These are phyloP conservation scores for Sphaeramia orbicularis DNA, from an alignment of 2,797 vertebrate species.

Conservation along the genomic window DNA sequence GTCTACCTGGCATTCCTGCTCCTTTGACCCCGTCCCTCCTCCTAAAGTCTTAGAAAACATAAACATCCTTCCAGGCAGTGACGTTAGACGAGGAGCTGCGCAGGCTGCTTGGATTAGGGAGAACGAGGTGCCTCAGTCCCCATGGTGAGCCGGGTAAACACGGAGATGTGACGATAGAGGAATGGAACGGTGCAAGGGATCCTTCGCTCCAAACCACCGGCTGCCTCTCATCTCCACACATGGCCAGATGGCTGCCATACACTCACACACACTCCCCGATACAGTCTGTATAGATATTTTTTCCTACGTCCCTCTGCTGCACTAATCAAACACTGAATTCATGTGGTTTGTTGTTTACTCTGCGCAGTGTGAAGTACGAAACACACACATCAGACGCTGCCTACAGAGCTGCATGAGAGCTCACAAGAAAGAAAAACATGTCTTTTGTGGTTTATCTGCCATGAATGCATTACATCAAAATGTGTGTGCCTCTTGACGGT, in stretches of 20 bases:
- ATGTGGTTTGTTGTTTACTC: constrained; percentile 63
- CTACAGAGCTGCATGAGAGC: constrained; percentile 27
- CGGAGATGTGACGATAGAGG: constrained; percentile 65
- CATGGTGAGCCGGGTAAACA: constrained; percentile 72
- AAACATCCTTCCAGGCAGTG: constrained; percentile 63
- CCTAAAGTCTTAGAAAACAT: constrained; percentile 55
- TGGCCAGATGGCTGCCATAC: constrained; percentile 63
- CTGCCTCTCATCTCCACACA: constrained; percentile 67
- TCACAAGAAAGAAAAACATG: constrained; percentile 30
- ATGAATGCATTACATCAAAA: constrained; percentile 26
- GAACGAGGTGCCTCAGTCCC: constrained; percentile 57
- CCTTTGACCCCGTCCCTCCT: constrained; percentile 17
- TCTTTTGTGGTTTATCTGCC: constrained; percentile 16
- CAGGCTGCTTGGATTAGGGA: constrained; percentile 36
- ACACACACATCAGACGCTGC: constrained; percentile 47
- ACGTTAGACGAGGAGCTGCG: constrained; percentile 25
- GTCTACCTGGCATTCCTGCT: constrained; percentile 32
- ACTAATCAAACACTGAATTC: constrained; percentile 62
- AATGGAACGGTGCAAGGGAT: constrained; percentile 58
- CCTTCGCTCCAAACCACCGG: constrained; percentile 48
- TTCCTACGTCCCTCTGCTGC: constrained; percentile 23
- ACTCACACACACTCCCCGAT: constrained; percentile 20
- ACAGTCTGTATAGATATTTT: constrained; percentile 16
- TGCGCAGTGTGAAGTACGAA: constrained; percentile 40
- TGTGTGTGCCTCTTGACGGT: not conserved